Evolutionary conservation across 2,888 invertebrate genomes (phyloP), one percentile per base, ranked within the genome.

Genomic region (Cephus spinipes): DNA sequence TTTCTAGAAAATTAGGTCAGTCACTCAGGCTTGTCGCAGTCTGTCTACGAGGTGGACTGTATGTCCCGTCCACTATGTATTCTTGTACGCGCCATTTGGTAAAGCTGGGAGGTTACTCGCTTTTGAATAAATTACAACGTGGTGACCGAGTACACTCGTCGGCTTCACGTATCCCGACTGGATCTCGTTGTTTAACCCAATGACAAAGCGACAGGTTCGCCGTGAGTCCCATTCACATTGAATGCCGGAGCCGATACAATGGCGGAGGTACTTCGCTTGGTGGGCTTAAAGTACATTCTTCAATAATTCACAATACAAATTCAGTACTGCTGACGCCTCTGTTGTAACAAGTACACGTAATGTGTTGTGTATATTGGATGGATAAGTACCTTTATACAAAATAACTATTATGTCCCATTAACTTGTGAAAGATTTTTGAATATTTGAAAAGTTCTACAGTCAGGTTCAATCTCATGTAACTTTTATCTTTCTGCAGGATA

Each of bases 121-220:
- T 33, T 31, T 33, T 71, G 71, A 71, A 71, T 71, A 71, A 71
- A 71, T 71, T 31, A 71, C 71, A 33, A 71, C 31, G 71, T 68
- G 71, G 69, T 76, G 78, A 75, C 77, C 77, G 31, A 75, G 81
- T 75, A 79, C 78, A 80, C 81, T 75, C 79, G 77, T 40, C 31
- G 32, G 12, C 71, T 23, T 32, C 33, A 71, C 31, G 32, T 71
- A 71, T 33, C 33, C 71, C 73, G 71, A 71, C 81, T 68, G 82
- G 82, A 83, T 79, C 82, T 79, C 85, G 87, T 89, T 90, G 89
- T 90, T 90, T 90, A 90, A 90, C 86, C 85, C 83, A 82, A 88
- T 89, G 89, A 90, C 90, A 91, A 91, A 89, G 86, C 88, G 82
- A 83, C 79, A 84, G 85, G 83, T 84, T 86, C 80, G 85, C 83